Conservation (phyloP, 1,140 invertebrate species). For the Papilio polytes region DNA sequence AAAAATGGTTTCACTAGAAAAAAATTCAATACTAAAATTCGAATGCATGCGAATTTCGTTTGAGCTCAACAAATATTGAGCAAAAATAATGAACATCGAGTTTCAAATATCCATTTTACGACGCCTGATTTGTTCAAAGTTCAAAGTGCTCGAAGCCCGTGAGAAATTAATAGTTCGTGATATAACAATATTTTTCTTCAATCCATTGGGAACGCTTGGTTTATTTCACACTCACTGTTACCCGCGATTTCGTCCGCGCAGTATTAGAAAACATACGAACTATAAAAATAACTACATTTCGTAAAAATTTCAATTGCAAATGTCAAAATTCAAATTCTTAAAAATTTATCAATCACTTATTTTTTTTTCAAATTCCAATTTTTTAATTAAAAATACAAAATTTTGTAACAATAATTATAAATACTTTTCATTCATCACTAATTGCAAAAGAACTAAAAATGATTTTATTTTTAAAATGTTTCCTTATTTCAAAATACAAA, state of each 20-base stretch:
- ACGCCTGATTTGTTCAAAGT: constrained; percentile 8
- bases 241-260: not conserved
- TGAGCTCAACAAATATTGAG: not conserved
- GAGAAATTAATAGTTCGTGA: constrained; percentile 16
- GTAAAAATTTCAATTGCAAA: too few relatives aligned
- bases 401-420: too few relatives aligned
- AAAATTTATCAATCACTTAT: too few relatives aligned
- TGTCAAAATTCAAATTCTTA: too few relatives aligned
- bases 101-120: constrained; percentile 10
- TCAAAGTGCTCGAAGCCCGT: constrained; percentile 11
- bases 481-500: too few relatives aligned
- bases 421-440: too few relatives aligned
- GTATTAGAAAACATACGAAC: not conserved
- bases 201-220: not conserved
- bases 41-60: not conserved
- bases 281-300: too few relatives aligned
- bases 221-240: not conserved
- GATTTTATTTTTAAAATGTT: too few relatives aligned
- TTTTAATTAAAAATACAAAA: too few relatives aligned
- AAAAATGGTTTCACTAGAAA: not conserved
- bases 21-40: not conserved
- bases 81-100: not conserved
- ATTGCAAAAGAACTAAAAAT: too few relatives aligned
- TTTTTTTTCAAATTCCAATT: too few relatives aligned
- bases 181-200: constrained; percentile 15